These are phyloP conservation scores for Zaprionus nigranus DNA, from an alignment of 1,140 invertebrate genomes.

Conservation along the genomic window DNA sequence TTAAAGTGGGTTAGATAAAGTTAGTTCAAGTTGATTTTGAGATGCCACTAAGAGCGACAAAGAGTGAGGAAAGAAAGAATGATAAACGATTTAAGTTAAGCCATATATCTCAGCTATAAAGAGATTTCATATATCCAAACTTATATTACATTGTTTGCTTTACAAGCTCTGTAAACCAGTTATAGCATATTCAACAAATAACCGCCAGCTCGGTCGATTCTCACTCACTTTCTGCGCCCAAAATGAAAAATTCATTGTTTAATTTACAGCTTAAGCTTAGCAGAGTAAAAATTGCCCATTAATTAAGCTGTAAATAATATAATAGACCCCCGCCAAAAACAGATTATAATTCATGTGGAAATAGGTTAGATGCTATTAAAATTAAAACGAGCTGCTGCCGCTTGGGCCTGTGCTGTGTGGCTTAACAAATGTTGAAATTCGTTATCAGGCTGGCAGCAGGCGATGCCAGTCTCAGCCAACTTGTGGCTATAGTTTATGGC, in stretches of 20 bases:
- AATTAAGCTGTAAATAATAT: conserved; percentile 43
- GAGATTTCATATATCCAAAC: too few species aligned
- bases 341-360: conserved; percentile 30
- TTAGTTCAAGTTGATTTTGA: not conserved
- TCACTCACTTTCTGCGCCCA: not conserved
- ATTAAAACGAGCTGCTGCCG: conserved; percentile 6
- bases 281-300: conserved; percentile 25
- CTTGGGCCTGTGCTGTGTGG: not conserved
- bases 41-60: too few species aligned
- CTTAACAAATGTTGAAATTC: conserved; percentile 18
- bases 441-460: conserved; percentile 22
- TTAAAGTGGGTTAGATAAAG: not conserved
- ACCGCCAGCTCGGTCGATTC: not conserved
- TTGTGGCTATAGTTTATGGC: conserved; percentile 9
- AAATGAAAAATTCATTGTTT: conserved; percentile 43
- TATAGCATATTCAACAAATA: not conserved
- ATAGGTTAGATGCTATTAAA: conserved; percentile 16
- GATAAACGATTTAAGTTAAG: too few species aligned
- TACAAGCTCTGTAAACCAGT: too few species aligned
- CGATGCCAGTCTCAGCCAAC: not conserved
- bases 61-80: too few species aligned
- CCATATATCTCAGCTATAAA: too few species aligned
- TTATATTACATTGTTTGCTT: too few species aligned
- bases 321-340: conserved; percentile 17
- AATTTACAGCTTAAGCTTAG: conserved; percentile 32